Evolutionary conservation across 2,888 invertebrate species (phyloP).

Genomic region (Epistrophe eligans): DNA sequence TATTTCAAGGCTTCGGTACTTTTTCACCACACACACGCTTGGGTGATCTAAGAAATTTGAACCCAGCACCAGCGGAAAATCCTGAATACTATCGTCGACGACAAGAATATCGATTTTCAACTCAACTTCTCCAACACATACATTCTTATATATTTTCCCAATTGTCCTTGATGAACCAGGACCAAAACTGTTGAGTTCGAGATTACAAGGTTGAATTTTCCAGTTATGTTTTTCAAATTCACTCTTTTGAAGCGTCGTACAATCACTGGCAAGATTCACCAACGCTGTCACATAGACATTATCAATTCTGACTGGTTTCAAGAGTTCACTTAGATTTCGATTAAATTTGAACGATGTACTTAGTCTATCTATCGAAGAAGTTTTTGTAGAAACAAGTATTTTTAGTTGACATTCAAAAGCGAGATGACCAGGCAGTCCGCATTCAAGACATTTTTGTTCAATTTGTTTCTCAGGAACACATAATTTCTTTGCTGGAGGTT

Average conservation of each 20-base stretch:
- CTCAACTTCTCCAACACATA: slow-evolving; percentile 22
- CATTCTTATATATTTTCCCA: slow-evolving; percentile 44
- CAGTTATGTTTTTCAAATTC: slow-evolving; percentile 47
- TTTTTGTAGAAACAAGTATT: background rate
- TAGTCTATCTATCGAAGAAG: background rate
- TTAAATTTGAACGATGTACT: background rate
- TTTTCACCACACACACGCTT: slow-evolving; percentile 25
- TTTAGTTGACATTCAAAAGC: background rate
- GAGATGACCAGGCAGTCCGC: background rate
- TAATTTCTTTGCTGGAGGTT: background rate
- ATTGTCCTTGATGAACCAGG: slow-evolving; percentile 10
- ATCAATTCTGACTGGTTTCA: slow-evolving; percentile 32
- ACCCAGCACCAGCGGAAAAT: slow-evolving; percentile 32
- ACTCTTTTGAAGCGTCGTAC: slow-evolving; percentile 35
- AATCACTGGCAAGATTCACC: slow-evolving; percentile 45
- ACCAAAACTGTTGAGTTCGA: slow-evolving; percentile 18
- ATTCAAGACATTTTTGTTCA: too few relatives aligned
- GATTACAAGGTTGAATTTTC: slow-evolving; percentile 40
- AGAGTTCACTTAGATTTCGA: slow-evolving; percentile 17
- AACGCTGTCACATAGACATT: slow-evolving; percentile 24
- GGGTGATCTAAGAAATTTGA: slow-evolving; percentile 42
- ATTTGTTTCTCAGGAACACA: background rate
- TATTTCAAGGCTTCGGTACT: slow-evolving; percentile 28
- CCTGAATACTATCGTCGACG: slow-evolving; percentile 39
- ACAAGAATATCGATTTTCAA: slow-evolving; percentile 40